Base-by-base conservation (phyloP, 2,113 vertebrate genomes). In the Phalacrocorax pelagicus region DNA sequence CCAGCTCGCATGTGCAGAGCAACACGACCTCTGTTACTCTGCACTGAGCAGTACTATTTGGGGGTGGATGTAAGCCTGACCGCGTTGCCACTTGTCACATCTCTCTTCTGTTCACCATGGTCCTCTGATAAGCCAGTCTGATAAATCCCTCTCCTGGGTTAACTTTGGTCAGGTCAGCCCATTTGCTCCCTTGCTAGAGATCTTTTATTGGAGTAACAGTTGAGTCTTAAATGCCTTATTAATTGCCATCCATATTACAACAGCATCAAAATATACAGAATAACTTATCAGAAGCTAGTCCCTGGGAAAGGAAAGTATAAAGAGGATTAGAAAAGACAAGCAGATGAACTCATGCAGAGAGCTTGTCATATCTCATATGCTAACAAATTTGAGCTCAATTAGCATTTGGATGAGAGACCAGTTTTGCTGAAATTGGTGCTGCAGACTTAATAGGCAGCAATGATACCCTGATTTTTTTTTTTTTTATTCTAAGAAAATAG, bases 311-410 rank as follows among this genome's bases (percentile, higher is more conserved):
- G 27, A 40, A 86, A 86, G 42, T 71, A 51, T 71, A 86, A 94
- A 94, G 86, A 81, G 73, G 94, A 97, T 96, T 97, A 92, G 89
- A 94, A 92, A 94, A 95, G 91, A 95, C 91, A 96, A 89, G 93
- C 57, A 95, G 77, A 95, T 81, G 81, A 96, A 86, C 67, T 91
- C 95, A 89, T 49, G 94, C 93, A 86, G 94, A 84, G 92, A 86
- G 38, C 88, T 92, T 96, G 93, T 91, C 93, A 59, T 91, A 86
- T 84, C 80, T 97, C 95, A 95, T 86, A 91, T 89, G 89, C 86
- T 96, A 86, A 78, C 59, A 91, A 95, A 95, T 95, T 77, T 78
- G 91, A 97, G 86, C 52, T 96, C 91, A 95, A 74, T 96, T 95
- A 96, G 65, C 77, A 89, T 94, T 89, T 89, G 94, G 89, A 94